Evolutionary conservation across 2,113 vertebrate genomes (phyloP), one percentile per base, ranked within the genome.

Genomic region (human): DNA sequence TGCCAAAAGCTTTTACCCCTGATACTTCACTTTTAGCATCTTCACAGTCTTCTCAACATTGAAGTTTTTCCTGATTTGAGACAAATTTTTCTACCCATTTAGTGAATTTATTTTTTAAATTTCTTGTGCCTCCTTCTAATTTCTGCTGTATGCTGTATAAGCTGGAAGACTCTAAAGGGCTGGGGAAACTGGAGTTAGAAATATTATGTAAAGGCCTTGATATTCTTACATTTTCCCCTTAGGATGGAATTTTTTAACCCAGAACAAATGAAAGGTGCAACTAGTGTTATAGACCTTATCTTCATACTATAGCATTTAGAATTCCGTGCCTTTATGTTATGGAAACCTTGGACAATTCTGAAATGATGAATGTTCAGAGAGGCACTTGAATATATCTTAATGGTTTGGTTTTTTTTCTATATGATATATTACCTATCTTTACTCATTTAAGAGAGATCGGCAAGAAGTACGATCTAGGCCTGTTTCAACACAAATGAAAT

Each of bases 381-480:
- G 68, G 17, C 4, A 83, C 7, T 73, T 88, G 48, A 30, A 14
- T 72, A 52, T 66, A 92, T 79, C 12, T 16, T 45, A 73, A 32
- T 89, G 76, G 79, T 80, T 3, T 68, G 9, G 4, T 30, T 75
- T 80, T 80, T 48, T 68, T 40, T 32, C 25, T 14, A 0, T 85
- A 38, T 22, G 81, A 68, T 0, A 20, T 94, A 50, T 90, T 55
- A 72, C 57, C 70, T 43, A 13, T 0, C 3, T 87, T 97, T 88
- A 88, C 16, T 89, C 81, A 95, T 48, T 96, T 94, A 90, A 96
- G 99, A 99, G 98, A 97, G 98, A 99, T 52, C 99, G 99, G 94
- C 99, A 98, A 95, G 99, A 99, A 97, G 97, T 98, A 43, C 97
- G 98, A 6, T 99, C 99, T 81, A 98, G 98, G 93, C 98, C 99